Evolutionary conservation across 1,140 invertebrate species (phyloP).

Genomic region (Papilio polyxenes): DNA sequence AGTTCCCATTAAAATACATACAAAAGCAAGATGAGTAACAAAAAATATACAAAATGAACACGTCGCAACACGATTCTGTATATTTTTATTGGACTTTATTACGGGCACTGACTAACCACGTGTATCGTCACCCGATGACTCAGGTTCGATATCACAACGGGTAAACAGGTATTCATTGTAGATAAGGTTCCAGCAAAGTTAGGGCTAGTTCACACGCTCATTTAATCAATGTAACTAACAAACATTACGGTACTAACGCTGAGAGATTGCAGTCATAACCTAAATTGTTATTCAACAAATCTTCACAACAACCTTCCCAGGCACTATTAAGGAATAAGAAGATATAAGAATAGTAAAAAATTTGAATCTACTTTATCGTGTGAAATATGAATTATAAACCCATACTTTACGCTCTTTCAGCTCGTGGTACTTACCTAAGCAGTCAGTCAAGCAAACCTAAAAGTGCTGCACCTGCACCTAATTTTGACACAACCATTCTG

Average conservation of each 20-base stretch:
- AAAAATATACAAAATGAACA: slow-evolving; percentile 16
- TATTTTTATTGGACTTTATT: slow-evolving; percentile 13
- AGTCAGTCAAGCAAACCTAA: not conserved
- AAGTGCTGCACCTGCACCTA: no score
- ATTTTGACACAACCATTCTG: not conserved
- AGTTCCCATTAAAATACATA: not conserved
- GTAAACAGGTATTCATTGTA: slow-evolving; percentile 20
- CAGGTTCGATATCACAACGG: slow-evolving; percentile 23
- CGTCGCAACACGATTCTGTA: slow-evolving; percentile 25
- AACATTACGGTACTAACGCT: not conserved
- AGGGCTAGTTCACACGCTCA: not conserved
- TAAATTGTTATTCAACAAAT: not conserved
- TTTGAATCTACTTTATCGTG: not conserved
- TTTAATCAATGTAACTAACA: not conserved
- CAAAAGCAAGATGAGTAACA: slow-evolving; percentile 9
- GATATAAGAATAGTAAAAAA: not conserved
- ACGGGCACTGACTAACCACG: slow-evolving; percentile 26
- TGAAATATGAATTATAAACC: not conserved
- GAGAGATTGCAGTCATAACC: not conserved
- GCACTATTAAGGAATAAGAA: not conserved
- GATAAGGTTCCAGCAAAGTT: slow-evolving; percentile 7
- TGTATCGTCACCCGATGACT: slow-evolving; percentile 28
- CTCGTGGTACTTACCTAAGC: not conserved
- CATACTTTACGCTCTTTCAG: not conserved
- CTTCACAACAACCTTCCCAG: not conserved